A percentile compares a stretch with the other conserved stretches of the same genome.
Evolutionary conservation across 2,888 invertebrate species (phyloP).

Genomic region (Polymixis lichenea): DNA sequence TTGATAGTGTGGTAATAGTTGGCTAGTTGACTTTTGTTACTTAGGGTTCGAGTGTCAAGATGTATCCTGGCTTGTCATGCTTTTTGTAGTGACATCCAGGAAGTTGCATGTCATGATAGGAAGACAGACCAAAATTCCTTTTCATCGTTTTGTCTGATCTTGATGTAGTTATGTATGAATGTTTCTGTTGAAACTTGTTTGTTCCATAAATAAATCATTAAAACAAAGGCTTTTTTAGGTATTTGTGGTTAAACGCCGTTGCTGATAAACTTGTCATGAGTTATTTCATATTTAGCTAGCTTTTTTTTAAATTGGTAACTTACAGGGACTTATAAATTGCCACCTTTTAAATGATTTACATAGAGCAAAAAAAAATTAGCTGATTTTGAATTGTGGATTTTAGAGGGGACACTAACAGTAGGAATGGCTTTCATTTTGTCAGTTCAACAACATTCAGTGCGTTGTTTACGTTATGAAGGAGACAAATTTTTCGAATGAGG

Average conservation of each 20-base stretch:
- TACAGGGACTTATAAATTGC: background rate
- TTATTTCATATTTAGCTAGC: background rate
- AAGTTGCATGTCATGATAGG: slow-evolving; percentile 44
- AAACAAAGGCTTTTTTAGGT: slow-evolving; percentile 9
- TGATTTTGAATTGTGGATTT: background rate
- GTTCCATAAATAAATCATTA: background rate
- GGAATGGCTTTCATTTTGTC: no score
- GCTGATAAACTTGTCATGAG: background rate
- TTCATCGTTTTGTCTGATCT: slow-evolving; percentile 24
- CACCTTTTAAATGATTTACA: background rate
- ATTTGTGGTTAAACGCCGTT: slow-evolving; percentile 21
- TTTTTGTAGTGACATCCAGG: slow-evolving; percentile 53
- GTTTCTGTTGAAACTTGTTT: background rate
- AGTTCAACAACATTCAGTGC: no score
- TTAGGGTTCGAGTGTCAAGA: slow-evolving; percentile 61
- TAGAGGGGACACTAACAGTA: no score
- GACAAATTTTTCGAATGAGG: no score
- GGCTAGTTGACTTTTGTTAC: slow-evolving; percentile 58
- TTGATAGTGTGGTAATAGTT: slow-evolving; percentile 65
- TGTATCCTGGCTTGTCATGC: slow-evolving; percentile 62
- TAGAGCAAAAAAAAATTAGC: background rate
- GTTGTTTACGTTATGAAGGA: no score
- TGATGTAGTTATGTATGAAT: slow-evolving; percentile 3
- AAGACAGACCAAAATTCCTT: slow-evolving; percentile 22
- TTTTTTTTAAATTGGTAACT: background rate